Conservation (phyloP, 2,113 vertebrate species). For the Circaetus cinerascens region DNA sequence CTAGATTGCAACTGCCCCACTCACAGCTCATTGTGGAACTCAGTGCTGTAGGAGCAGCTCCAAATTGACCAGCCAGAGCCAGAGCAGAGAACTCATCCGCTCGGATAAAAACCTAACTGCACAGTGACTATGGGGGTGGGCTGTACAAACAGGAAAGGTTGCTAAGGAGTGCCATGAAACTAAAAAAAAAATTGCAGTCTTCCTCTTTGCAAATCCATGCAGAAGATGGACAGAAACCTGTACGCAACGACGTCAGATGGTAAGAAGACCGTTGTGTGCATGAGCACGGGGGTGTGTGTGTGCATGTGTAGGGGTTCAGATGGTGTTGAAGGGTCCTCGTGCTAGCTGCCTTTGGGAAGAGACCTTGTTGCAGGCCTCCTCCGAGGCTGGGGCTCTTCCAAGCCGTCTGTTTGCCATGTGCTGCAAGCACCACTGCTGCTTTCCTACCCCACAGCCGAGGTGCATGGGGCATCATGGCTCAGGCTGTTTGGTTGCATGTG, state of each 20-base stretch:
- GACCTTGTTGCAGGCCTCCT: background rate
- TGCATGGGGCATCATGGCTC: background rate
- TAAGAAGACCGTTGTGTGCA: background rate
- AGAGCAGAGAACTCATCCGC: background rate
- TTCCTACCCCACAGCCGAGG: background rate
- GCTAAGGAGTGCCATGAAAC: background rate
- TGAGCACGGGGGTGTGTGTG: too few relatives aligned
- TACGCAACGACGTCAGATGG: background rate
- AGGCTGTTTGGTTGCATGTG: too few relatives aligned
- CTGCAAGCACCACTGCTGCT: background rate
- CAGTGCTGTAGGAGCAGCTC: background rate
- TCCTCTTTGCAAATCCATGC: background rate
- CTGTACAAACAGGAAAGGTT: background rate
- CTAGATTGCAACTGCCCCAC: background rate
- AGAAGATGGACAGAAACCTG: background rate
- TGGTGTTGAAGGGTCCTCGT: background rate
- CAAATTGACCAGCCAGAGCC: background rate
- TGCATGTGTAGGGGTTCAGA: background rate
- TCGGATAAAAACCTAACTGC: background rate
- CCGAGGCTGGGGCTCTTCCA: background rate
- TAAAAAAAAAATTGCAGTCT: background rate
- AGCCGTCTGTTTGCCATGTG: background rate
- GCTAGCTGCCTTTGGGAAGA: background rate
- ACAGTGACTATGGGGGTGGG: background rate
- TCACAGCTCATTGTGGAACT: rapidly evolving